These are phyloP conservation scores for Eunapius fragilis DNA, from an alignment of 37 sponge, comb jelly and placozoan species.

Conservation along the genomic window DNA sequence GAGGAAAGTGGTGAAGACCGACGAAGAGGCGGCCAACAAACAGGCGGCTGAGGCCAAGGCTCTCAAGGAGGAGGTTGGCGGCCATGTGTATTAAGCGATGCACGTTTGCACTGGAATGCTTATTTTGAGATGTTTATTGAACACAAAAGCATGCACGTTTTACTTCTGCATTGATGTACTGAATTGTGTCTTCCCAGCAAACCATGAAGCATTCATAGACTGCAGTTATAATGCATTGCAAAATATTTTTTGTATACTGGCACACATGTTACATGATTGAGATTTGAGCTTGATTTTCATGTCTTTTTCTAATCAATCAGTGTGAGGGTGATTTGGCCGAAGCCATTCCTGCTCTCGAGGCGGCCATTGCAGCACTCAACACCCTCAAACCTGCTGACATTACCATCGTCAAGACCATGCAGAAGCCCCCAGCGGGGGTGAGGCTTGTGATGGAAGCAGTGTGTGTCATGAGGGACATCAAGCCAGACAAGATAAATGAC, in stretches of 20 bases:
- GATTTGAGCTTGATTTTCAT: neutral
- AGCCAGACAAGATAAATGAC: constrained; percentile 96
- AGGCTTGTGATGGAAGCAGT: constrained; percentile 98
- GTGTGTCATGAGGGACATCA: constrained; percentile 98
- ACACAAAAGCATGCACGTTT: too few relatives aligned
- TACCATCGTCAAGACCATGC: constrained; percentile 95
- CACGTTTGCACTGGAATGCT: neutral
- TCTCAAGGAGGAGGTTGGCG: constrained; percentile 89
- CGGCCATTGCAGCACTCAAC: constrained; percentile 93
- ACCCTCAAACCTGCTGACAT: constrained; percentile 98
- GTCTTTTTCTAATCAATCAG: constrained; percentile 4
- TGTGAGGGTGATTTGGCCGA: constrained; percentile 99
- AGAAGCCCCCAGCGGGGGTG: constrained; percentile 96
- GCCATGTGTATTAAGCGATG: too few relatives aligned
- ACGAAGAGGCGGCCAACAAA: constrained; percentile 91
- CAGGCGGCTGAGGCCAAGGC: constrained; percentile 92
- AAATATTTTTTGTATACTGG: too few relatives aligned
- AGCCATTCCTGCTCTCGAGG: constrained; percentile 98
- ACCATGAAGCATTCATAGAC: too few relatives aligned
- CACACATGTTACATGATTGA: too few relatives aligned
- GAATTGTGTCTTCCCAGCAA: too few relatives aligned
- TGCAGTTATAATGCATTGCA: too few relatives aligned
- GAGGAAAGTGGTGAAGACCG: constrained; percentile 87
- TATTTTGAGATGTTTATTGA: too few relatives aligned
- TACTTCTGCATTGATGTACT: too few relatives aligned